Base-by-base conservation (phyloP, 2,113 vertebrate genomes). In the Thymallus thymallus region DNA sequence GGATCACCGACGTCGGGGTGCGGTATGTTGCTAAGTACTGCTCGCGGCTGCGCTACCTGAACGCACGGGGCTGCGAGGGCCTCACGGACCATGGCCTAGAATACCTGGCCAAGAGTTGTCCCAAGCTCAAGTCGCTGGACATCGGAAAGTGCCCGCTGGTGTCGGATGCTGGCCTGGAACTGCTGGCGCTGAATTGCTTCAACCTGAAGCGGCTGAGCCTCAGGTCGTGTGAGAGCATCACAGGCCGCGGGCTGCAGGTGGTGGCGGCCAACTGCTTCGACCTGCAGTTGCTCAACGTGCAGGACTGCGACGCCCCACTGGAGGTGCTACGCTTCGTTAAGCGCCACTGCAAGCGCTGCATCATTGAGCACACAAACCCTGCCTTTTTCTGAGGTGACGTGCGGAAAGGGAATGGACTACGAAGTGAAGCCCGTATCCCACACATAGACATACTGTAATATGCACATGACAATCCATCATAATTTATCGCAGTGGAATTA, bases 181-280 rank as follows among this genome's bases (percentile, higher is more conserved):
- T 94, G 76, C 91, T 96, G 81, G 95, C 95, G 68, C 91, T 96
- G 80, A 95, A 96, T 90, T 96, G 95, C 87, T 96, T 95, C 87
- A 95, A 95, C 77, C 89, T 96, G 74, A 96, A 96, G 88, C 93
- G 95, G 10, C 91, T 96, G 82, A 96, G 95, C 82, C 91, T 96
- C 78, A 96, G 95, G 74, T 94, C 95, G 0, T 96, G 95, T 0
- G 95, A 96, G 77, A 95, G 95, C 88, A 94, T 96, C 91, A 94
- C 94, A 0, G 95, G 95, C 69, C 95, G 94, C n/a, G 95, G 95
- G 71, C 82, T 96, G 76, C 94, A 95, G 89, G 94, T 96, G 35
- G 94, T 96, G 56, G 95, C 95, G 0, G 95, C 95, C 84, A 96
- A 96, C 87, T 96, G 95, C 88, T 96, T 95, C 16, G 95, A 96